These are phyloP conservation scores for Candoia aspera DNA, from an alignment of 2,113 vertebrate species.

Conservation along the genomic window DNA sequence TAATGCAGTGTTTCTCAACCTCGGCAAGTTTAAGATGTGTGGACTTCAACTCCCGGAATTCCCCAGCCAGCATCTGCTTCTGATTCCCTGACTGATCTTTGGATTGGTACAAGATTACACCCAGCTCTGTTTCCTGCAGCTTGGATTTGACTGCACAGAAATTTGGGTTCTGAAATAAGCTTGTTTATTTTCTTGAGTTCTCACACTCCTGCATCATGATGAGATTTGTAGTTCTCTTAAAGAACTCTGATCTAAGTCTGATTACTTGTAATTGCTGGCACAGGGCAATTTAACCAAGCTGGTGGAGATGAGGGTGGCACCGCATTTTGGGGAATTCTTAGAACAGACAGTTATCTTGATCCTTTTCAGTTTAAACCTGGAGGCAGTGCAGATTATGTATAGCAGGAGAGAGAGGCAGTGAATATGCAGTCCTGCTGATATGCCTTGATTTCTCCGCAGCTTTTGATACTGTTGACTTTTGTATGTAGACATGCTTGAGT, in stretches of 20 bases:
- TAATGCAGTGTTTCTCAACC: too few species aligned
- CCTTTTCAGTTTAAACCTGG: not conserved
- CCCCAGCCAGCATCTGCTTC: too few species aligned
- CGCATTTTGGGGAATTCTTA: not conserved
- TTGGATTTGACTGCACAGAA: not conserved
- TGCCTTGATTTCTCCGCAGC: not conserved
- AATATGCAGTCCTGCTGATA: not conserved
- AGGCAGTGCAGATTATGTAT: not conserved
- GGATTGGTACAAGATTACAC: not conserved
- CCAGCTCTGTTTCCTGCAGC: not conserved
- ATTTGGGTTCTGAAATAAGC: not conserved
- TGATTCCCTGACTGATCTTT: not conserved
- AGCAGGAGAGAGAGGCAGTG: not conserved
- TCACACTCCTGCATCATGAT: not conserved
- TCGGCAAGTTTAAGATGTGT: too few species aligned
- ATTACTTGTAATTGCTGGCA: not conserved
- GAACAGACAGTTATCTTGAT: not conserved
- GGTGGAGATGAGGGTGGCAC: not conserved
- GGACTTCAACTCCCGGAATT: too few species aligned
- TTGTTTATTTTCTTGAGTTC: not conserved
- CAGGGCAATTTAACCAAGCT: not conserved
- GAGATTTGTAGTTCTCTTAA: not conserved
- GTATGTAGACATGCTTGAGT: not conserved
- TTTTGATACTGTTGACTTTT: not conserved
- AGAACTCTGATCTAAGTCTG: not conserved